phyloP scores from a whole-genome alignment of 1,140 invertebrate species.

The Brachionus plicatilis region DNA sequence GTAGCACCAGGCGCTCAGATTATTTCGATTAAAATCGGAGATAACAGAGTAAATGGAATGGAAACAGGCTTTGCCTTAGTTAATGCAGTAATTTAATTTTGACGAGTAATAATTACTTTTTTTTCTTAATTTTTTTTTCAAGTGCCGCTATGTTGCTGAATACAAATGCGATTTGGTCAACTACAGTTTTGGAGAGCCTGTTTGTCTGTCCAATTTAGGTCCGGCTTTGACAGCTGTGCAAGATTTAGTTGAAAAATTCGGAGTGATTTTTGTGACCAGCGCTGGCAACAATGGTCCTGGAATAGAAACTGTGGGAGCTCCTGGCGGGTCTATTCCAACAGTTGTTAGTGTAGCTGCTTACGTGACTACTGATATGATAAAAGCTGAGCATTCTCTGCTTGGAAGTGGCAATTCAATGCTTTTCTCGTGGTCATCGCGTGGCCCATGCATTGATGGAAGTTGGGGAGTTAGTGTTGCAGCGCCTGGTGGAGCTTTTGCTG shows the following conservation, averaged over 20 bases:
- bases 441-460: constrained; percentile 77
- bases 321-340: constrained; percentile 77
- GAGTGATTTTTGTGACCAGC: constrained; percentile 81
- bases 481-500: constrained; percentile 90
- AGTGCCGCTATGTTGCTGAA: constrained; percentile 54
- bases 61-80: constrained; percentile 88
- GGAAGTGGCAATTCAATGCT: constrained; percentile 70
- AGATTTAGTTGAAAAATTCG: constrained; percentile 84
- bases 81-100: constrained; percentile 70
- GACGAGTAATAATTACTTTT: constrained; percentile 59
- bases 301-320: constrained; percentile 81
- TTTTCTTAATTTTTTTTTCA: constrained; percentile 50
- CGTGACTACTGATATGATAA: constrained; percentile 94
- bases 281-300: constrained; percentile 92
- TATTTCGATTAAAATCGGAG: constrained; percentile 82
- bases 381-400: constrained; percentile 83
- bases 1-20: constrained; percentile 93
- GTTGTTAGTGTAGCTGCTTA: constrained; percentile 90
- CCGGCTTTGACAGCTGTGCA: constrained; percentile 44
- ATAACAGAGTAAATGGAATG: constrained; percentile 81
- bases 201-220: constrained; percentile 80
- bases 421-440: constrained; percentile 91
- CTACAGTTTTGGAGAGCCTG: constrained; percentile 95
- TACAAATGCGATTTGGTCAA: constrained; percentile 76
- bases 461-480: constrained; percentile 82